Evolutionary conservation across 2,888 invertebrate species (phyloP).

Genomic region (Sphaerophoria taeniata): DNA sequence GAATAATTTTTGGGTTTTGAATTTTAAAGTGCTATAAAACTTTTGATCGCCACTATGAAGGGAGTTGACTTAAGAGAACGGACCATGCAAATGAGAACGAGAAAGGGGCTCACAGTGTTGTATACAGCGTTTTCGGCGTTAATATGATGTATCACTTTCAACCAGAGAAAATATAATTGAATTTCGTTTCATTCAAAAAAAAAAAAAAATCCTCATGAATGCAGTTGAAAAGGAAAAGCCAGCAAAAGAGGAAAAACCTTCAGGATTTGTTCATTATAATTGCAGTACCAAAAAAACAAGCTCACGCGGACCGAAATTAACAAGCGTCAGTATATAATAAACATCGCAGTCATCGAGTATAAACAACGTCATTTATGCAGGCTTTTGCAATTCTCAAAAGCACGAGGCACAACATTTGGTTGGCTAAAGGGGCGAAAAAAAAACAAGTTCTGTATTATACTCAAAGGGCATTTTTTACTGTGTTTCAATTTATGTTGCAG

Average conservation of each 20-base stretch:
- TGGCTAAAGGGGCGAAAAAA: constrained; percentile 29
- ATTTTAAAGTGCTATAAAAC: no score
- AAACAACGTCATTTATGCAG: not conserved
- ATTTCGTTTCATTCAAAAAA: constrained; percentile 27
- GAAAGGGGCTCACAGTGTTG: not conserved
- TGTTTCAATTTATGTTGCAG: not conserved
- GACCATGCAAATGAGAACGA: not conserved
- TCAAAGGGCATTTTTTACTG: constrained; percentile 18
- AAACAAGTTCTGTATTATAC: constrained; percentile 22
- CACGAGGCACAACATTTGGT: not conserved
- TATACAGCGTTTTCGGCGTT: constrained; percentile 30
- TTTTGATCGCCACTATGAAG: not conserved
- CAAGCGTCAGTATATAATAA: constrained; percentile 4
- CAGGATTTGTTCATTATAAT: constrained; percentile 41
- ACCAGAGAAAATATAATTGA: constrained; percentile 45
- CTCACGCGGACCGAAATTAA: constrained; percentile 29
- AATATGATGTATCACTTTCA: constrained; percentile 47
- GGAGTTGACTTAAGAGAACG: constrained; percentile 2
- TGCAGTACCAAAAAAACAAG: constrained; percentile 39
- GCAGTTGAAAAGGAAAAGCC: constrained; percentile 13
- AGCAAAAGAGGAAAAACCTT: constrained; percentile 39
- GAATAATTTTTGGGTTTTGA: no score
- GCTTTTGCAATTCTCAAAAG: not conserved
- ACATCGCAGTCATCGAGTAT: not conserved
- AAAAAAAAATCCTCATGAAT: not conserved